phyloP scores from a whole-genome alignment of 2,113 vertebrate genomes.

The Galbula dea region DNA sequence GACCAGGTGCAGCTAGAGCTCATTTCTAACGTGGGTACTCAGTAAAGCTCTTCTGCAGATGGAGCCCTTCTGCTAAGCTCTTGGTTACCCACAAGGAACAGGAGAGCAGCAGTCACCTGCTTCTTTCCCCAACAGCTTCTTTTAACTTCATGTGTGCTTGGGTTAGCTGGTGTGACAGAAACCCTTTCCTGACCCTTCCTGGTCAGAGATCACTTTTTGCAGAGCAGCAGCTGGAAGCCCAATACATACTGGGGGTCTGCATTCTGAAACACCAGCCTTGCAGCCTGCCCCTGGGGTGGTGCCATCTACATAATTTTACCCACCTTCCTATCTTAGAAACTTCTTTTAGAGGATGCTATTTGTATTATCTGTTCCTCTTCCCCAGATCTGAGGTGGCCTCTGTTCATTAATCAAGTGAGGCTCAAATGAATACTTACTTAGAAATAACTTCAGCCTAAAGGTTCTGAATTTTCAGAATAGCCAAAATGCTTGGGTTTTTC shows the following conservation, averaged over 20 bases:
- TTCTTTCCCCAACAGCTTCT: background rate
- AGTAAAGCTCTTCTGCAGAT: background rate
- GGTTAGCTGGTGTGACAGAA: background rate
- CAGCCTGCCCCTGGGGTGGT: background rate
- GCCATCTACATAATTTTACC: background rate
- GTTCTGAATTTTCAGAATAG: background rate
- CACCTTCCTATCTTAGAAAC: background rate
- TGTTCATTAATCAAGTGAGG: background rate
- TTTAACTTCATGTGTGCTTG: background rate
- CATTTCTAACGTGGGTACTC: background rate
- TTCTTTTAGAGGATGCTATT: background rate
- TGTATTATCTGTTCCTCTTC: background rate
- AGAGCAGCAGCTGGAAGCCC: background rate
- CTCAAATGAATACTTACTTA: background rate
- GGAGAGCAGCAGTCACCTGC: background rate
- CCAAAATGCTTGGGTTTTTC: background rate
- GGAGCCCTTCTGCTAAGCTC: background rate
- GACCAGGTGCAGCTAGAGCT: background rate
- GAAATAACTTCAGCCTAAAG: background rate
- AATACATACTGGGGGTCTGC: background rate
- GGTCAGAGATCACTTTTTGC: background rate
- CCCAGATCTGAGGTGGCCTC: background rate
- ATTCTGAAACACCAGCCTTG: background rate
- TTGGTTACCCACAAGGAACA: background rate
- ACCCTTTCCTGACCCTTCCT: background rate